These are phyloP conservation scores for Abscondita cerata DNA, from an alignment of 2,888 invertebrate genomes.

Conservation along the genomic window DNA sequence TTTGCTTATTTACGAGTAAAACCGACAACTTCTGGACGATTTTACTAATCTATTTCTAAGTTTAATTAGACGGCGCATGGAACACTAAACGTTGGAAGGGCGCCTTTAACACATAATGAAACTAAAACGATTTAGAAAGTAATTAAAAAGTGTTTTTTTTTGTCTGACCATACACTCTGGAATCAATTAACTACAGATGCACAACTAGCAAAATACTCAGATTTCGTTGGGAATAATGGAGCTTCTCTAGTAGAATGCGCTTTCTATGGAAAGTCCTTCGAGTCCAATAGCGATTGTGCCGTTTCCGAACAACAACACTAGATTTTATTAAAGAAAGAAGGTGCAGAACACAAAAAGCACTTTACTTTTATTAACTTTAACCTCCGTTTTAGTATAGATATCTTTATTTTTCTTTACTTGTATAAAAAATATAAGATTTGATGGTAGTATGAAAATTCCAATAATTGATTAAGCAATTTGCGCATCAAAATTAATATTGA, in stretches of 20 bases:
- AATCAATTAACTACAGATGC: slow-evolving; percentile 39
- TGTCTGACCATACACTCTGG: slow-evolving; percentile 29
- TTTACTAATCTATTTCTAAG: slow-evolving; percentile 18
- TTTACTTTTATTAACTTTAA: slow-evolving; percentile 32
- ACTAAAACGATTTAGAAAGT: slow-evolving; percentile 37
- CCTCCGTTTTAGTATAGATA: too few species aligned
- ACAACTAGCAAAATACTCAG: slow-evolving; percentile 36
- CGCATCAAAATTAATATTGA: too few species aligned
- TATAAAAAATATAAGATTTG: too few species aligned
- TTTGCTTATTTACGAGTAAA: slow-evolving; percentile 37
- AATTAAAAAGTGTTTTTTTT: slow-evolving; percentile 40
- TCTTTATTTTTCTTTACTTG: too few species aligned
- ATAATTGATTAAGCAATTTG: too few species aligned
- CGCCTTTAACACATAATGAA: slow-evolving; percentile 16
- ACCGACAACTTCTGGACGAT: slow-evolving; percentile 8
- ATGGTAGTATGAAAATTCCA: too few species aligned
- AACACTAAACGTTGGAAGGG: slow-evolving; percentile 3
- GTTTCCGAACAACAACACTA: slow-evolving; percentile 51
- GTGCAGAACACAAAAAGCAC: slow-evolving; percentile 48
- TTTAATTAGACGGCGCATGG: slow-evolving; percentile 20
- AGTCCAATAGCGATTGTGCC: slow-evolving; percentile 52
- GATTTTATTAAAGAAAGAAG: slow-evolving; percentile 51
- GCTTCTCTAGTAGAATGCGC: slow-evolving; percentile 48
- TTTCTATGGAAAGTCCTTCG: slow-evolving; percentile 48
- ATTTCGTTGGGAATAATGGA: slow-evolving; percentile 43